Conservation (phyloP, 2,113 vertebrate species). For the Eupsittula cactorum region DNA sequence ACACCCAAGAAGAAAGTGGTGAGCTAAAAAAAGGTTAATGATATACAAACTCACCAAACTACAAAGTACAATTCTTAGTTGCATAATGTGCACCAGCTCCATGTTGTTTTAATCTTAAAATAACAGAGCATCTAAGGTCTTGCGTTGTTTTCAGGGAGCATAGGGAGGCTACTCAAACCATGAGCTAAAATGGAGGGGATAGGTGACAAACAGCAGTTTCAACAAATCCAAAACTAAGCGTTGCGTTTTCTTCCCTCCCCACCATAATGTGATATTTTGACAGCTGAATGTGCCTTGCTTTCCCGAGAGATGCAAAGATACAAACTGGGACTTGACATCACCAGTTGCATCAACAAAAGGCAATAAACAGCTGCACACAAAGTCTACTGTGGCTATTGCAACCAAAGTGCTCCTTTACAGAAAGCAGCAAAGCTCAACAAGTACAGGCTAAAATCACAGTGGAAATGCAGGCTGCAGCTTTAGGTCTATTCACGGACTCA, state of each 20-base stretch:
- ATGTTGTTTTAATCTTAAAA: slow-evolving; percentile 29
- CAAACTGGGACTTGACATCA: neutral
- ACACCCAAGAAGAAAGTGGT: neutral
- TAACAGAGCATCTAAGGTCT: slow-evolving; percentile 9
- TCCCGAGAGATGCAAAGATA: neutral
- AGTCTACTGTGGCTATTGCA: neutral
- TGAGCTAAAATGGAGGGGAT: neutral
- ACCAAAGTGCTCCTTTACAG: neutral
- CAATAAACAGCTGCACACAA: slow-evolving; percentile 25
- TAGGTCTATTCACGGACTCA: rapidly evolving
- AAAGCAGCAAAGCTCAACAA: neutral
- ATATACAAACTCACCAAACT: neutral
- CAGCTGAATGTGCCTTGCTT: slow-evolving; percentile 28
- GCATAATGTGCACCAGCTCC: neutral
- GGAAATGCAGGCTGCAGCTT: neutral
- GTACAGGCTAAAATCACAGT: neutral
- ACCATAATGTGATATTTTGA: neutral
- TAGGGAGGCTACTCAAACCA: neutral
- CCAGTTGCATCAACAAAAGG: neutral
- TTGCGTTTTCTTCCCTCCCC: neutral
- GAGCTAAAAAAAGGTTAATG: neutral
- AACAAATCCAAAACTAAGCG: neutral
- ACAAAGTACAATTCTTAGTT: neutral
- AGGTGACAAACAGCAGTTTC: neutral
- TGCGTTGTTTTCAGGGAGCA: neutral